These are phyloP conservation scores for Perca fluviatilis DNA, from an alignment of 2,113 vertebrate genomes.

Conservation along the genomic window DNA sequence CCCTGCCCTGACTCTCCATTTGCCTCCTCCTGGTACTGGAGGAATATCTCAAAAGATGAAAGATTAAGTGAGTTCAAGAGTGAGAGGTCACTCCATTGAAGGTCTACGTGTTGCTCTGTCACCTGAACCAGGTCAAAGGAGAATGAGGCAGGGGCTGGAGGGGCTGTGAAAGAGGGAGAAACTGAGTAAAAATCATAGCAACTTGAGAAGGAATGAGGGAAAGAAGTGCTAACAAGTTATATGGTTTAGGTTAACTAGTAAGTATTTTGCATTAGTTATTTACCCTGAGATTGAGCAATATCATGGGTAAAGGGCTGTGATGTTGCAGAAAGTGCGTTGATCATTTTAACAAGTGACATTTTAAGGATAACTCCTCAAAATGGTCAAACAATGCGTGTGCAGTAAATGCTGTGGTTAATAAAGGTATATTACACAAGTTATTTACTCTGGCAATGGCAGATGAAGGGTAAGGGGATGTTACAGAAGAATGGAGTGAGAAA, in stretches of 20 bases:
- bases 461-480: conserved; percentile 86
- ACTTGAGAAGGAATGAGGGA: neutral
- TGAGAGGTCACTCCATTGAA: conserved; percentile 84
- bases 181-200: neutral
- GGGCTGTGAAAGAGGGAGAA: conserved; percentile 52
- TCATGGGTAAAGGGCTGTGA: neutral
- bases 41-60: conserved; percentile 71
- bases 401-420: conserved; percentile 1
- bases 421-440: conserved; percentile 46
- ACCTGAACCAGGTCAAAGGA: conserved; percentile 80
- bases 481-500: conserved; percentile 91
- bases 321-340: neutral
- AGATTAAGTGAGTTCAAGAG: conserved; percentile 58
- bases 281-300: neutral
- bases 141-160: conserved; percentile 38
- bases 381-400: neutral
- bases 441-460: conserved; percentile 92
- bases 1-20: conserved; percentile 4
- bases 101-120: conserved; percentile 83
- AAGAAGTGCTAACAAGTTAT: neutral
- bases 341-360: neutral
- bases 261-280: neutral
- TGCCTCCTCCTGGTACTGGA: conserved; percentile 84
- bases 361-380: neutral
- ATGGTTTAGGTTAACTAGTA: neutral